A percentile compares a stretch with the other conserved stretches of the same genome.
phyloP scores from a whole-genome alignment of 2,113 vertebrate species.

The Myrmecophaga tridactyla region DNA sequence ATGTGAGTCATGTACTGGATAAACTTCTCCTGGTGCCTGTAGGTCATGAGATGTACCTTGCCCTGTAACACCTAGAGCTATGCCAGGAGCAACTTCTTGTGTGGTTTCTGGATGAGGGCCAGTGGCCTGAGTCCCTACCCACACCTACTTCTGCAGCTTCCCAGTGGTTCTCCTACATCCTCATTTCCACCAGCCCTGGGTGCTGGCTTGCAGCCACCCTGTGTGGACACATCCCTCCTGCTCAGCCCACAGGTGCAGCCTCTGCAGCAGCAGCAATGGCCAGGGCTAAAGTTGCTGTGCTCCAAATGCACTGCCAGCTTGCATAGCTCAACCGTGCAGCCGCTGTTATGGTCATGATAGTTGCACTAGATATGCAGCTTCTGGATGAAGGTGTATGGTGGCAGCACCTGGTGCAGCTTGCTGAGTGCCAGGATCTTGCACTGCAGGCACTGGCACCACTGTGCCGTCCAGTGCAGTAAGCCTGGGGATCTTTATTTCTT shows the following conservation, averaged over 20 bases:
- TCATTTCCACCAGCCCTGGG: not conserved
- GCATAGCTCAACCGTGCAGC: conserved; percentile 53
- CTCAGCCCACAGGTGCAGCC: not conserved
- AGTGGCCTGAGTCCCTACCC: conserved; percentile 67
- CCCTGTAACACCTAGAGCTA: conserved; percentile 81
- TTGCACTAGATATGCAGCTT: conserved; percentile 76
- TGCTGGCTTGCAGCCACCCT: not conserved
- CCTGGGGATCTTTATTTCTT: too few relatives aligned
- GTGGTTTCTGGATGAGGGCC: conserved; percentile 80
- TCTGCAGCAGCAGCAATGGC: not conserved
- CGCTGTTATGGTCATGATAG: conserved; percentile 66
- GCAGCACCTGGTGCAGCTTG: conserved; percentile 76
- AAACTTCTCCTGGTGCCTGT: conserved; percentile 82
- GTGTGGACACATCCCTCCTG: conserved; percentile 60
- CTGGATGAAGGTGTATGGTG: conserved; percentile 75
- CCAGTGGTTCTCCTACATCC: not conserved
- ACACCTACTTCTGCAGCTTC: conserved; percentile 79
- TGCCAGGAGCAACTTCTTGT: conserved; percentile 81
- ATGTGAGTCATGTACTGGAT: conserved; percentile 83
- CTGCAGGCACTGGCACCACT: conserved; percentile 76
- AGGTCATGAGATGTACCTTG: conserved; percentile 80
- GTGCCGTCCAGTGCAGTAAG: conserved; percentile 79
- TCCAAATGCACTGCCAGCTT: conserved; percentile 75
- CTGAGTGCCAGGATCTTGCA: conserved; percentile 72
- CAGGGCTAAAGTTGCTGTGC: conserved; percentile 72